Evolutionary conservation across 1,140 invertebrate species (phyloP), one percentile per base, ranked within the genome.

Genomic region (Oryzaephilus surinamensis): DNA sequence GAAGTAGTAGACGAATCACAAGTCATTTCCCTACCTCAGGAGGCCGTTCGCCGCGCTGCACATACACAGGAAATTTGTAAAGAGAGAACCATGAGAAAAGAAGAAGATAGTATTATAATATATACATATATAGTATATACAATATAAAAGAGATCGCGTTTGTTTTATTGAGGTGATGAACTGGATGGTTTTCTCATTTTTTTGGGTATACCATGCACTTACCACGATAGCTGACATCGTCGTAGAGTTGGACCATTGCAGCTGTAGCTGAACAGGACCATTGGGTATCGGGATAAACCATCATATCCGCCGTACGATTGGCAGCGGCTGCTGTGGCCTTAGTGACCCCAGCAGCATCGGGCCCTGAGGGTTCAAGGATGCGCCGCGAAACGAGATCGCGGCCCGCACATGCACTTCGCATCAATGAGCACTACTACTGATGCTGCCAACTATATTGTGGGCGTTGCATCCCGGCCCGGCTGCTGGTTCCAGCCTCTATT

Each of bases 141-240:
- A n/a, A n/a, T n/a, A n/a, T n/a, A n/a, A n/a, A n/a, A n/a, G n/a
- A n/a, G n/a, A n/a, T n/a, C n/a, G n/a, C n/a, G n/a, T n/a, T n/a
- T n/a, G n/a, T n/a, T n/a, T n/a, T n/a, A n/a, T n/a, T n/a, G n/a
- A n/a, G n/a, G n/a, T n/a, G n/a, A n/a, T n/a, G n/a, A n/a, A n/a
- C n/a, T n/a, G n/a, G n/a, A n/a, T n/a, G n/a, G n/a, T n/a, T n/a
- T n/a, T n/a, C n/a, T n/a, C n/a, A n/a, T n/a, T n/a, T 7, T n/a
- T n/a, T n/a, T n/a, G n/a, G n/a, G n/a, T n/a, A n/a, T n/a, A n/a
- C n/a, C n/a, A n/a, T n/a, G 5, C 23, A 48, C 46, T 57, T 57
- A 64, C 62, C 62, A 50, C 62, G 54, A 40, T 62, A 64, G 36
- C 60, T 57, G 21, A 60, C 52, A 45, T 64, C 62, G 31, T 64